phyloP scores from a whole-genome alignment of 2,113 vertebrate species.

The Gavia stellata region DNA sequence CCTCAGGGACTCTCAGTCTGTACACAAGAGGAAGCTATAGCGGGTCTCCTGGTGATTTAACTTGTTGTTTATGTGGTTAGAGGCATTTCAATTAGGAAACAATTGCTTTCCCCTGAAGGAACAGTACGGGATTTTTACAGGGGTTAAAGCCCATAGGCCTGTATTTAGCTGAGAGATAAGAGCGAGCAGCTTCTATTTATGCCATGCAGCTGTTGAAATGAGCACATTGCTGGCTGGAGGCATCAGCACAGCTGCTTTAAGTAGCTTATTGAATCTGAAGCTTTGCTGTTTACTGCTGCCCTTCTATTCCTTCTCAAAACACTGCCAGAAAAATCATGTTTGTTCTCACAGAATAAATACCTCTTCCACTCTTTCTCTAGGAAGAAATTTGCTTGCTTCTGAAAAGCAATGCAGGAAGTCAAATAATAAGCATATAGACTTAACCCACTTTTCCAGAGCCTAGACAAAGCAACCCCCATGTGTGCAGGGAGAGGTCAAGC shows the following conservation, averaged over 20 bases:
- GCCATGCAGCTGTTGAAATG: slow-evolving; percentile 40
- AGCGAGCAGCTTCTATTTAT: slow-evolving; percentile 15
- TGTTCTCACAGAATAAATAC: slow-evolving; percentile 1
- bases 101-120: background rate
- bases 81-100: background rate
- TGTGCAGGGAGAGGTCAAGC: background rate
- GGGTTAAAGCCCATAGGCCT: background rate
- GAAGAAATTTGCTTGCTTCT: background rate
- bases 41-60: background rate
- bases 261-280: background rate
- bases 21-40: background rate
- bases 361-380: background rate
- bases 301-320: background rate
- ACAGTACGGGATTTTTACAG: background rate
- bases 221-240: slow-evolving; percentile 28
- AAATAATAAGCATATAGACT: background rate
- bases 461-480: background rate
- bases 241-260: slow-evolving; percentile 34
- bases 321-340: background rate
- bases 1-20: too few relatives aligned
- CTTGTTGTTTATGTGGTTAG: background rate
- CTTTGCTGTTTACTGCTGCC: slow-evolving; percentile 1
- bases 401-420: background rate
- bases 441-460: background rate
- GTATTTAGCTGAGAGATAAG: background rate